Evolutionary conservation across 2,797 vertebrate genomes (phyloP).

Genomic region (Otolemur crassicaudatus): DNA sequence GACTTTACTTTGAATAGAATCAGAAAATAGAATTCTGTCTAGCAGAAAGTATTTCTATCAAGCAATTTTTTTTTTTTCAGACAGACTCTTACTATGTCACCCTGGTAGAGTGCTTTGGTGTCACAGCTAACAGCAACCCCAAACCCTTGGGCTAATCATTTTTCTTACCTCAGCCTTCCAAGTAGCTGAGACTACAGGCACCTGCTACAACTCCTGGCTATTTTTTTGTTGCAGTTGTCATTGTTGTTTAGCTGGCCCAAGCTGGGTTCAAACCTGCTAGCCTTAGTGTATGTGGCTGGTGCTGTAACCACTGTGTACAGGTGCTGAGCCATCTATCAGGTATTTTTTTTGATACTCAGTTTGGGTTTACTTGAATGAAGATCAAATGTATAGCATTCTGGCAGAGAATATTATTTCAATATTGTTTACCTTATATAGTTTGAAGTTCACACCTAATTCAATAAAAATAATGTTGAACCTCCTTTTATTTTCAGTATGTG

Average conservation of each 20-base stretch:
- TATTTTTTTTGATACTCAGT: neutral
- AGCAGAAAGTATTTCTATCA: neutral
- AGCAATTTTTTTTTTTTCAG: neutral
- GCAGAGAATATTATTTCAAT: neutral
- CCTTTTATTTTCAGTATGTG: neutral
- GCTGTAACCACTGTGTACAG: too few relatives aligned
- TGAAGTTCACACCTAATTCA: neutral
- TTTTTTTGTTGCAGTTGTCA: too few relatives aligned
- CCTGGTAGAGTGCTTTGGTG: too few relatives aligned
- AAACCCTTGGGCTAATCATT: too few relatives aligned
- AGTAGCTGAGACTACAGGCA: too few relatives aligned
- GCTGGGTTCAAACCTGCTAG: too few relatives aligned
- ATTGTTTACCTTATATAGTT: neutral
- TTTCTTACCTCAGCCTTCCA: too few relatives aligned
- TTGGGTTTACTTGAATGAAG: neutral
- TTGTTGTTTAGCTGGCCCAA: too few relatives aligned
- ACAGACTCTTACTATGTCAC: too few relatives aligned
- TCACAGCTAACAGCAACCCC: too few relatives aligned
- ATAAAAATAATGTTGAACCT: neutral
- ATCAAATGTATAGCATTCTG: neutral
- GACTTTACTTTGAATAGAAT: neutral
- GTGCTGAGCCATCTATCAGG: neutral
- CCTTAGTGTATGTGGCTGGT: too few relatives aligned
- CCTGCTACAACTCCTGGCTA: too few relatives aligned
- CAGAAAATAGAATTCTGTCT: neutral